phyloP scores from a whole-genome alignment of 2,888 invertebrate genomes.

The Lasioglossum leucozonium region DNA sequence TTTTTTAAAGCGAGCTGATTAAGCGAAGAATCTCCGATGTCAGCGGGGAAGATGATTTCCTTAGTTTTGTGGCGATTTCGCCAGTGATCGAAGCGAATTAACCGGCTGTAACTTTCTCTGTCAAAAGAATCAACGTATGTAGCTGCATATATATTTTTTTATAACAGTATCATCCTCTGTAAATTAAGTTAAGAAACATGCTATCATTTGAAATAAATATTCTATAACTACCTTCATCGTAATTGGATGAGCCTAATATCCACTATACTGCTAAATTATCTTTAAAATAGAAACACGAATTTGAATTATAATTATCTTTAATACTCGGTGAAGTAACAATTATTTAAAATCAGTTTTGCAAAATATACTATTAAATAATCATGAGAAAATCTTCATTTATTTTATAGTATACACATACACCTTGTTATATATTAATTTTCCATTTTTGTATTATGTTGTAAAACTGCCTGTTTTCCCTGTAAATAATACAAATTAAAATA shows the following conservation, averaged over 20 bases:
- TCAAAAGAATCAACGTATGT: background rate
- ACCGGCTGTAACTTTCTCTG: constrained; percentile 43
- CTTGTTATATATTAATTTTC: background rate
- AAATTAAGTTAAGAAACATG: constrained; percentile 22
- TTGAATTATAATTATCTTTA: background rate
- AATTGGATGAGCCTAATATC: constrained; percentile 26
- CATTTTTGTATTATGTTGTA: background rate
- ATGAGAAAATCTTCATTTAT: background rate
- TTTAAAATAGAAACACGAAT: background rate
- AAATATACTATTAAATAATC: background rate
- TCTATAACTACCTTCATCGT: constrained; percentile 38
- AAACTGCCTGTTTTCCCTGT: background rate
- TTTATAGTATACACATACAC: background rate
- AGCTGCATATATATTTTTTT: constrained; percentile 1
- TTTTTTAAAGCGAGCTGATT: constrained; percentile 65
- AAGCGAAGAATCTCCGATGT: constrained; percentile 61
- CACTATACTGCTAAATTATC: constrained; percentile 28
- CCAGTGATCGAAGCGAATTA: constrained; percentile 74
- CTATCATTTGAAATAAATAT: constrained; percentile 51
- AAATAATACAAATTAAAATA: constrained; percentile 11
- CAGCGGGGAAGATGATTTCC: constrained; percentile 74
- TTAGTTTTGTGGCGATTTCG: constrained; percentile 72
- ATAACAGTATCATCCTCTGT: background rate
- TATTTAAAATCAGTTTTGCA: constrained; percentile 14
- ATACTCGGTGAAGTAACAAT: background rate